Conservation (phyloP, 2,113 vertebrate species). For the Megaptera novaeangliae region DNA sequence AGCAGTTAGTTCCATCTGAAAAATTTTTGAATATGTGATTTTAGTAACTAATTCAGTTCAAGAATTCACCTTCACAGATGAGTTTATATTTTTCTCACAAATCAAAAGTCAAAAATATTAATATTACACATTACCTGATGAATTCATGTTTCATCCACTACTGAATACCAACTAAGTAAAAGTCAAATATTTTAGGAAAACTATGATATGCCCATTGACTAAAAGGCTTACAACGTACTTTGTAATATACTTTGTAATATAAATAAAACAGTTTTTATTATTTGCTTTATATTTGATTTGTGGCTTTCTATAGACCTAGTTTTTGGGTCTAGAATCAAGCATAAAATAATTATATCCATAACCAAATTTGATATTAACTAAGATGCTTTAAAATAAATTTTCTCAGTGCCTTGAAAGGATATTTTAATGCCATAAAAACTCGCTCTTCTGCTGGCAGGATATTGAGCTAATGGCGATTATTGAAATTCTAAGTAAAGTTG, state of each 20-base stretch:
- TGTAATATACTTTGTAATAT: neutral
- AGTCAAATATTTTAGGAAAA: neutral
- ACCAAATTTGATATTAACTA: neutral
- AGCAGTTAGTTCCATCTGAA: neutral
- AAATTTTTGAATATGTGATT: neutral
- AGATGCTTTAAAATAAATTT: neutral
- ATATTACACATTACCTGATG: neutral
- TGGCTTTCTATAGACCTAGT: neutral
- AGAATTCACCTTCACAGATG: neutral
- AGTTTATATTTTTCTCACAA: neutral
- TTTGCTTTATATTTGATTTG: neutral
- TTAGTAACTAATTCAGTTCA: conserved; percentile 5
- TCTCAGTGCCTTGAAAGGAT: neutral
- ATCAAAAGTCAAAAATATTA: neutral
- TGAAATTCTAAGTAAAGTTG: neutral
- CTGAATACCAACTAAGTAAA: neutral
- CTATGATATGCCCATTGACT: neutral
- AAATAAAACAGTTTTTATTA: neutral
- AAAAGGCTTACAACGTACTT: neutral
- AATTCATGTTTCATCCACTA: neutral
- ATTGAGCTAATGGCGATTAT: neutral
- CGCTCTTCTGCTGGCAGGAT: neutral
- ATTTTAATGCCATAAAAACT: neutral
- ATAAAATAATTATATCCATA: neutral
- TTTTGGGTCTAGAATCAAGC: neutral